Conservation (phyloP, 2,888 invertebrate genomes). For the Protophormia terraenovae region DNA sequence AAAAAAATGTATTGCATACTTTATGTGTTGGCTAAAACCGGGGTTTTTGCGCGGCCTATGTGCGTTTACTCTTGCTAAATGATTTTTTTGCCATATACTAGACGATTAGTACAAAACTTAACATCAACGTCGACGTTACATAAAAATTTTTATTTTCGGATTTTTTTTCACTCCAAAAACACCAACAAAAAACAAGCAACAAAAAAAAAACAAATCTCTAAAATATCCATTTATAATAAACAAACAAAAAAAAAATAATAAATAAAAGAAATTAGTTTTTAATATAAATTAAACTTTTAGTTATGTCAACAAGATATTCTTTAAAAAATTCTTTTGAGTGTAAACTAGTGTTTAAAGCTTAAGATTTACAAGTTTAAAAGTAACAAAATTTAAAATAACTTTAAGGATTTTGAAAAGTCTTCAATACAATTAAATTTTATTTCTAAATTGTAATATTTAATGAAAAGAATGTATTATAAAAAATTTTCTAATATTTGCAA, state of each 20-base stretch:
- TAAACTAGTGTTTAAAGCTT: background rate
- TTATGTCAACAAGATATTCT: background rate
- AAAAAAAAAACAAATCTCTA: constrained; percentile 64
- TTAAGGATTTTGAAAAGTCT: background rate
- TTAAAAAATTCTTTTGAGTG: background rate
- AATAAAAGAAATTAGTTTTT: constrained; percentile 47
- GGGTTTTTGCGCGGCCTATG: constrained; percentile 69
- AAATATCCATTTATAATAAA: constrained; percentile 52
- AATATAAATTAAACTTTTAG: background rate
- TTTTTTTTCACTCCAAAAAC: constrained; percentile 78
- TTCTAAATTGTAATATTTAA: background rate
- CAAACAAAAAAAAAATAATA: background rate
- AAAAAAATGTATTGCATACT: constrained; percentile 46
- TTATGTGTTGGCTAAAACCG: constrained; percentile 58
- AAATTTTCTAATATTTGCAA: constrained; percentile 21
- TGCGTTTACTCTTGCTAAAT: constrained; percentile 74
- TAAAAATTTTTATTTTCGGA: constrained; percentile 79
- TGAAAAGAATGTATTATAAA: background rate
- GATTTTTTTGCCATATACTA: constrained; percentile 74
- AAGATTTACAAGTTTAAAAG: background rate
- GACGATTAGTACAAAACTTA: constrained; percentile 79
- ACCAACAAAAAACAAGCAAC: constrained; percentile 71
- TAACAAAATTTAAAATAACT: background rate
- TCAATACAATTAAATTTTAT: background rate
- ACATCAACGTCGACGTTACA: constrained; percentile 80